Conservation (phyloP, 1,140 invertebrate species). For the Dinothrombium tinctorium region DNA sequence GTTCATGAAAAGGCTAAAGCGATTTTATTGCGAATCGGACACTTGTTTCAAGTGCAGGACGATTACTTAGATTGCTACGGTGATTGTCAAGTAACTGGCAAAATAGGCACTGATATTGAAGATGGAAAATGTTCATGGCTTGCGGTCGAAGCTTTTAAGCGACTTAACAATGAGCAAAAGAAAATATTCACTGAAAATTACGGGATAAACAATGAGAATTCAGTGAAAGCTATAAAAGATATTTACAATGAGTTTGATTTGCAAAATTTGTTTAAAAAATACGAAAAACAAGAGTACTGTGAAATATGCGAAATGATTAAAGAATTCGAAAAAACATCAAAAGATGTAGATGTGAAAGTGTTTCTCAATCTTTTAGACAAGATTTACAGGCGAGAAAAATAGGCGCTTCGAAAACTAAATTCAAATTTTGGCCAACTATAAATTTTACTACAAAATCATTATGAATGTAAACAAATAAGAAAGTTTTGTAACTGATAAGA, state of each 20-base stretch:
- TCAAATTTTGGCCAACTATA: no score
- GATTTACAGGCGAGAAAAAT: no score
- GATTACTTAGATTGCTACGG: slow-evolving; percentile 32
- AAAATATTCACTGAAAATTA: slow-evolving; percentile 30
- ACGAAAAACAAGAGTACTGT: neutral
- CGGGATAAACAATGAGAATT: neutral
- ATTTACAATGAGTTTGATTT: neutral
- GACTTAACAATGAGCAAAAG: slow-evolving; percentile 35
- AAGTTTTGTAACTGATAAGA: no score
- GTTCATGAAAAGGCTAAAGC: slow-evolving; percentile 37
- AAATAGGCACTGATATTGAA: slow-evolving; percentile 31
- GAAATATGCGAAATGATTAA: neutral
- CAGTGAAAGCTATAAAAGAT: neutral
- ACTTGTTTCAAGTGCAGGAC: slow-evolving; percentile 79
- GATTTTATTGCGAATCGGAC: slow-evolving; percentile 76
- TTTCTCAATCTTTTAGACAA: no score
- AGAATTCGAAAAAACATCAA: neutral
- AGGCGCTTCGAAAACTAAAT: no score
- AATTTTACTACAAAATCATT: no score
- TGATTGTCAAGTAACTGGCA: slow-evolving; percentile 25
- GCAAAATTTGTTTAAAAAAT: neutral
- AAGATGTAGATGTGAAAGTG: no score
- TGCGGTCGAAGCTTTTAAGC: slow-evolving; percentile 22
- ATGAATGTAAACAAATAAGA: no score
- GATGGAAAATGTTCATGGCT: slow-evolving; percentile 33